A percentile compares a stretch with the other conserved stretches of the same genome.
Conservation (phyloP, 2,113 vertebrate species). For the Centrocercus urophasianus region DNA sequence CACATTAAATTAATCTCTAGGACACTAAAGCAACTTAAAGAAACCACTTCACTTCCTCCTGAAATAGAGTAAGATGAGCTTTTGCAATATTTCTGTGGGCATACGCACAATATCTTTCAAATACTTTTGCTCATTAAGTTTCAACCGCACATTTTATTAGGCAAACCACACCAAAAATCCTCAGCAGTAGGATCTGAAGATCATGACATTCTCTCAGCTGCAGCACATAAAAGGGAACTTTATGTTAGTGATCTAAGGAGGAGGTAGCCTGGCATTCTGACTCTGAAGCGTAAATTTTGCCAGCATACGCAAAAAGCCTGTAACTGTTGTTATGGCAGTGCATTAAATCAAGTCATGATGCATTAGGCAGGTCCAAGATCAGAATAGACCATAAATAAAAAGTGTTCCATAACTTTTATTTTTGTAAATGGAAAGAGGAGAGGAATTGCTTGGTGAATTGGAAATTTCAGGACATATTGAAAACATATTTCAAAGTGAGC, state of each 20-base stretch:
- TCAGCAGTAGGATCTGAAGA: not conserved
- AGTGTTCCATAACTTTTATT: not conserved
- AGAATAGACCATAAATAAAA: not conserved
- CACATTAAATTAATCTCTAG: slow-evolving; percentile 1
- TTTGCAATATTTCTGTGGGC: not conserved
- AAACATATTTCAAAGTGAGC: not conserved
- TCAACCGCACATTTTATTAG: not conserved
- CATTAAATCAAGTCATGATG: not conserved
- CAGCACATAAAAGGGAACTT: not conserved
- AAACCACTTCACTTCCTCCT: slow-evolving; percentile 26
- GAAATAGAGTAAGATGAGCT: not conserved
- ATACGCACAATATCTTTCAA: not conserved
- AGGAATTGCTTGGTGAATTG: not conserved
- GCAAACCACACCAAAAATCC: not conserved
- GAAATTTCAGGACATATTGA: not conserved
- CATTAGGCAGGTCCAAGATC: not conserved
- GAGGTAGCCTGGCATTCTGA: not conserved
- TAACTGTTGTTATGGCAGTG: not conserved
- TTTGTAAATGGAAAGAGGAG: not conserved
- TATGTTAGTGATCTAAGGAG: not conserved
- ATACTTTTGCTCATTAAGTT: not conserved
- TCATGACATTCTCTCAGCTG: not conserved
- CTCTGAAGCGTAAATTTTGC: not conserved
- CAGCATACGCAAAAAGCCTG: not conserved
- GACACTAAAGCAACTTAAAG: not conserved